Conservation (phyloP, 2,888 invertebrate species). For the Ennomos fuscantarius region DNA sequence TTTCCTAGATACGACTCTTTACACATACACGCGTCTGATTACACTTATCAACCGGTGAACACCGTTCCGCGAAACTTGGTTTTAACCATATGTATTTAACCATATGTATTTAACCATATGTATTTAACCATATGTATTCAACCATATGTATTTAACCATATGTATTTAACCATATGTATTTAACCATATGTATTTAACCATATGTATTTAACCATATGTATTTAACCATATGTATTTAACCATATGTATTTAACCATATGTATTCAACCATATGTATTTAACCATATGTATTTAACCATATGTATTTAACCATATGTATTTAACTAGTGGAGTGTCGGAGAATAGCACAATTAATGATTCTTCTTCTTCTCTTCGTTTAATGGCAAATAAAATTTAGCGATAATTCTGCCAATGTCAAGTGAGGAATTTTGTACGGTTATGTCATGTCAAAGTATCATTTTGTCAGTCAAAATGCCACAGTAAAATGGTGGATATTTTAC, state of each 20-base stretch:
- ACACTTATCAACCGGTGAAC: constrained; percentile 38
- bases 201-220: too few species aligned
- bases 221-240: background rate
- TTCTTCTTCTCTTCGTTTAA: too few species aligned
- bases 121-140: background rate
- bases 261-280: background rate
- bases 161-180: background rate
- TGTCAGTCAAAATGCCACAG: too few species aligned
- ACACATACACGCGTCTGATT: constrained; percentile 40
- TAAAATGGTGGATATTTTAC: too few species aligned
- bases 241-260: background rate
- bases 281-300: too few species aligned
- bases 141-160: too few species aligned
- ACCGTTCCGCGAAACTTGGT: constrained; percentile 13
- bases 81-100: background rate
- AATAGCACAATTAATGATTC: too few species aligned
- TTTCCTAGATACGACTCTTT: constrained; percentile 53
- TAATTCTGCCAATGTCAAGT: too few species aligned
- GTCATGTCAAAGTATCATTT: too few species aligned
- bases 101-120: background rate
- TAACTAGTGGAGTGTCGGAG: too few species aligned
- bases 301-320: background rate
- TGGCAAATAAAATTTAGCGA: too few species aligned
- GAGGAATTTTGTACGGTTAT: too few species aligned
- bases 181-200: background rate